Base-by-base conservation (phyloP, 2,888 invertebrate species). In the Thymelicus lineola region DNA sequence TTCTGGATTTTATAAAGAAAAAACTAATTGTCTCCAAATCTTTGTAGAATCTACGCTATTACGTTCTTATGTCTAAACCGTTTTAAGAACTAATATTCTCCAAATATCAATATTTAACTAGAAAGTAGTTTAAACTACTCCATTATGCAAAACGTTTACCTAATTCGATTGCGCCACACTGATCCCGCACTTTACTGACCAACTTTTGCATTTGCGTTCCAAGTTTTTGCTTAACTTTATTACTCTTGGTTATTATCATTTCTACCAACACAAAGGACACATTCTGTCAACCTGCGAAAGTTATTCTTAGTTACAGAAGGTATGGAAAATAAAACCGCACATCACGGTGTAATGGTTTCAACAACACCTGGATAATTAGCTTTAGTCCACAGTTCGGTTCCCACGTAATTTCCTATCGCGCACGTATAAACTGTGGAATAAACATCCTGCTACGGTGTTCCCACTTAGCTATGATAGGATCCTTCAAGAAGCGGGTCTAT, bases 131-230 rank as follows among this genome's bases (percentile, higher is more conserved):
- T 36, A 38, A 69, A 50, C 36, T 58, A 20, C 57, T 63, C 58
- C 46, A 20, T 58, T 63, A 69, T 63, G 69, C 63, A 69, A 69
- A 69, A 57, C 62, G 58, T 69, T 63, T 63, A 69, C 48, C 69
- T 69, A 63, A 69, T 69, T 69, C 69, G 69, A 69, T 69, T 42
- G 35, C 38, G 28, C 62, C 55, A 35, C 46, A 59, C 62, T 42
- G 57, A 63, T 69, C 57, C 62, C 48, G 15, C 57, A 48, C 48
- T 69, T 69, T 69, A 69, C 63, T 62, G 63, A 20, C 69, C 42
- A 63, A 69, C 63, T 68, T 68, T 53, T 57, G 17, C 53, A 35
- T 50, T 58, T 62, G 5, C 35, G 62, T 38, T 53, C 45, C 35
- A 45, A 57, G n/a, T 63, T 69, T 48, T 62, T 62, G 5, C 57